These are phyloP conservation scores for Magallana angulata DNA, from an alignment of 1,140 invertebrate genomes.

Conservation along the genomic window DNA sequence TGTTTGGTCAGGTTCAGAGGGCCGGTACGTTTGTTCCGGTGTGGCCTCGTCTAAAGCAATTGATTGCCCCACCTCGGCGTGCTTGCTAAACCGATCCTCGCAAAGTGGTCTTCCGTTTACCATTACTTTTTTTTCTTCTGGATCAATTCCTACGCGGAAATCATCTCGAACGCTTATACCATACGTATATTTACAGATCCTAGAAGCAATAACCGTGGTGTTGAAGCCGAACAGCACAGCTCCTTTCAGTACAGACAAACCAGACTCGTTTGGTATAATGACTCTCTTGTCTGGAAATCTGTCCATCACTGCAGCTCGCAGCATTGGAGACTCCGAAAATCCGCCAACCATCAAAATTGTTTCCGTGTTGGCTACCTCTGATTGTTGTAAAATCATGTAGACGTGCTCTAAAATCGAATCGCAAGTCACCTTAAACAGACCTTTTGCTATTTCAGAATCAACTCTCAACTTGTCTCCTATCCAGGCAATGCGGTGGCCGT, in stretches of 20 bases:
- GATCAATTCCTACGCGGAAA: slow-evolving; percentile 51
- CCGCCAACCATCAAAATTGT: slow-evolving; percentile 62
- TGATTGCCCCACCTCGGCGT: slow-evolving; percentile 53
- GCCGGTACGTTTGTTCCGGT: slow-evolving; percentile 36
- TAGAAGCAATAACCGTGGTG: slow-evolving; percentile 52
- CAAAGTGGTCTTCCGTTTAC: slow-evolving; percentile 47
- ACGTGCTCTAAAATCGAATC: slow-evolving; percentile 54
- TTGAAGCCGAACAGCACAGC: slow-evolving; percentile 63
- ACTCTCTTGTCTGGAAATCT: slow-evolving; percentile 49
- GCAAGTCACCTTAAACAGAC: slow-evolving; percentile 49
- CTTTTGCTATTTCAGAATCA: slow-evolving; percentile 55
- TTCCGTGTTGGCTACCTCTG: slow-evolving; percentile 38
- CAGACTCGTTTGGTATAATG: slow-evolving; percentile 57
- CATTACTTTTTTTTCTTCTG: slow-evolving; percentile 13
- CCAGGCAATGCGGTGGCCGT: slow-evolving; percentile 53
- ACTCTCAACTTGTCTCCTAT: slow-evolving; percentile 58
- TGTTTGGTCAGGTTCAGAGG: slow-evolving; percentile 33
- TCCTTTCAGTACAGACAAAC: slow-evolving; percentile 60
- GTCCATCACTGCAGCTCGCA: slow-evolving; percentile 47
- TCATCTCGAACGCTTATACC: slow-evolving; percentile 49
- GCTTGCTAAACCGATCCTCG: slow-evolving; percentile 55
- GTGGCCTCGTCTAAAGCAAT: slow-evolving; percentile 47
- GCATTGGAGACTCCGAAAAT: slow-evolving; percentile 59
- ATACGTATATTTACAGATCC: slow-evolving; percentile 59
- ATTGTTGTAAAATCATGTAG: slow-evolving; percentile 33